These are phyloP conservation scores for Nymphicus hollandicus DNA, from an alignment of 2,113 vertebrate genomes.

Conservation along the genomic window DNA sequence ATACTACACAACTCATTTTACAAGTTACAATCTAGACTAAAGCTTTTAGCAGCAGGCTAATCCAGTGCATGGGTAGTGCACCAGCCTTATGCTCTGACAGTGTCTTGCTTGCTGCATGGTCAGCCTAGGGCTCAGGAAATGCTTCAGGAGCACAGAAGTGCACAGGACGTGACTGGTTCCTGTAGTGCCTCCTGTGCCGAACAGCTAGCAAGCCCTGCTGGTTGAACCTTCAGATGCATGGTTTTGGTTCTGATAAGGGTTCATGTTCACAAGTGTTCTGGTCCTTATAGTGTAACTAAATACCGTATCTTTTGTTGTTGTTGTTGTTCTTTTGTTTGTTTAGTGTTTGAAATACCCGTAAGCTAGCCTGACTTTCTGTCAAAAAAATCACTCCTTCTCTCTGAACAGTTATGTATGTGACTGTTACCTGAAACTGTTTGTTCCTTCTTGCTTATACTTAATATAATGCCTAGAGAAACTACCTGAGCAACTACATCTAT, in stretches of 20 bases:
- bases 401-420: slow-evolving; percentile 6
- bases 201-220: background rate
- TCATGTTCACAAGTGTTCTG: background rate
- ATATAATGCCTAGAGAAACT: slow-evolving; percentile 3
- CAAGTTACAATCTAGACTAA: background rate
- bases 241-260: background rate
- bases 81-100: background rate
- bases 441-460: slow-evolving; percentile 37
- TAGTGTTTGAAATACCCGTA: slow-evolving; percentile 6
- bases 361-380: background rate
- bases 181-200: background rate
- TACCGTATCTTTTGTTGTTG: background rate
- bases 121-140: background rate
- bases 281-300: background rate
- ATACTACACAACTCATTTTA: background rate
- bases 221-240: background rate
- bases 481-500: background rate
- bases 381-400: background rate
- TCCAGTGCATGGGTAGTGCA: background rate
- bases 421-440: slow-evolving; percentile 40
- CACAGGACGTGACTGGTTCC: background rate
- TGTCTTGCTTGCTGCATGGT: background rate
- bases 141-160: background rate
- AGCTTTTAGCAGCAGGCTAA: background rate
- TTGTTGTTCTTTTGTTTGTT: background rate